Evolutionary conservation across 2,797 vertebrate genomes (phyloP), one percentile per base, ranked within the genome.

Genomic region (Myoxocephalus aenaeus): DNA sequence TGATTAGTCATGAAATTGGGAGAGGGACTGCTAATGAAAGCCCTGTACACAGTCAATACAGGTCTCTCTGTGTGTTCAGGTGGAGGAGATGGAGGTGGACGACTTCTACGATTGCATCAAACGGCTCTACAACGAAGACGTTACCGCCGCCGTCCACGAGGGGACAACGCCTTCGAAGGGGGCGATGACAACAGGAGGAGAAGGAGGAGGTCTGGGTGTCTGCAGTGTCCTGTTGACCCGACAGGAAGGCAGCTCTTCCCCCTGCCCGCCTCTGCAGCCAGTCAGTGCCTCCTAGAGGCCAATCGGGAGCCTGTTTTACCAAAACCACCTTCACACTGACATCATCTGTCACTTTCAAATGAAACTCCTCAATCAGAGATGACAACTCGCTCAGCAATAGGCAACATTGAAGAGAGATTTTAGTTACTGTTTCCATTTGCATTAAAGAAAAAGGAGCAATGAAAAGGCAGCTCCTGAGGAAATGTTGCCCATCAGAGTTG

Each of bases 101-200:
- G 97, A 99, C 89, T 98, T 99, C 96, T 99, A 96, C 0, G 98
- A 98, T 0, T 97, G 96, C 29, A 99, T 99, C 94, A 98, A 99
- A 80, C 96, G 97, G 56, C 97, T 99, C 51, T 99, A 98, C 94
- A 99, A 98, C 0, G 98, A 99, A 89, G 98, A 99, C 14, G 1
- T 65, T 65, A 82, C 73, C 78, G 18, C 57, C 17, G 32, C 67
- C 10, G 84, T 90, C 79, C 95, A 95, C 3, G 96, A 96, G 81
- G 94, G 87, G 27, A 91, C 59, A 70, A 75, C 90, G 27, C 76
- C 92, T 14, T 94, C 94, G 0, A n/a, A 11, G 17, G 77, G 81
- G 29, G 75, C 85, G 11, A 82, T 17, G 40, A 18, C 93, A 25
- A 27, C 80, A 90, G 76, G 40, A 87, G 73, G 32, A 14, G 76